Conservation (phyloP, 2,113 vertebrate genomes). For the Zosterops hypoxanthus region DNA sequence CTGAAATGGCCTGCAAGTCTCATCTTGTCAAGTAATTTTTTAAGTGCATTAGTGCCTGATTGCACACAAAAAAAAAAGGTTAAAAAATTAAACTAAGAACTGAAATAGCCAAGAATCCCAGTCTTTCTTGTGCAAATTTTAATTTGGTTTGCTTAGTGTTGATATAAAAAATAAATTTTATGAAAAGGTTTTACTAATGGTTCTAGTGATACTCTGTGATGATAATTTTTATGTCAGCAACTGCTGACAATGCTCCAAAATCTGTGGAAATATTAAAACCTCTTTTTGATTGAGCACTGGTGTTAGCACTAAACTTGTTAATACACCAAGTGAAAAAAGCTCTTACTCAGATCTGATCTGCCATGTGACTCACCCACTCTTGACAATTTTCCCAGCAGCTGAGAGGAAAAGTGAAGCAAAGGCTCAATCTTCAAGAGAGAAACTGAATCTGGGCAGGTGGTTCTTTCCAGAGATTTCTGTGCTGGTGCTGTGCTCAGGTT, state of each 20-base stretch:
- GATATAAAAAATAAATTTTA: neutral
- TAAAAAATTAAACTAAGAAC: neutral
- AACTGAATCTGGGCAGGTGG: neutral
- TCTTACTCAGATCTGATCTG: neutral
- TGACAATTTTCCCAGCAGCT: constrained; percentile 25
- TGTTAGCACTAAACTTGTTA: neutral
- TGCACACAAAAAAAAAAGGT: neutral
- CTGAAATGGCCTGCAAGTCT: neutral
- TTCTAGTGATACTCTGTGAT: neutral
- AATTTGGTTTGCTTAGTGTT: neutral
- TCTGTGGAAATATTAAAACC: neutral
- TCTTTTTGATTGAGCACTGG: neutral
- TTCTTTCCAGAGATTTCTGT: neutral
- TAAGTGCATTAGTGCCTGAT: neutral
- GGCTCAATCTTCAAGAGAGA: neutral
- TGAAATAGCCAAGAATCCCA: neutral
- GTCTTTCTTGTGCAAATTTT: neutral
- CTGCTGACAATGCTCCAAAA: neutral
- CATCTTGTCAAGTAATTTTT: neutral
- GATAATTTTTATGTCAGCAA: neutral
- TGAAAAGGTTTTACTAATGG: neutral
- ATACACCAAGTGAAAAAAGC: neutral
- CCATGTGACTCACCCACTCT: neutral
- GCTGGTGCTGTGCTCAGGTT: neutral
- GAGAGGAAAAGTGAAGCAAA: neutral